Conservation (phyloP, 2,888 invertebrate genomes). For the Cyaniris semiargus region DNA sequence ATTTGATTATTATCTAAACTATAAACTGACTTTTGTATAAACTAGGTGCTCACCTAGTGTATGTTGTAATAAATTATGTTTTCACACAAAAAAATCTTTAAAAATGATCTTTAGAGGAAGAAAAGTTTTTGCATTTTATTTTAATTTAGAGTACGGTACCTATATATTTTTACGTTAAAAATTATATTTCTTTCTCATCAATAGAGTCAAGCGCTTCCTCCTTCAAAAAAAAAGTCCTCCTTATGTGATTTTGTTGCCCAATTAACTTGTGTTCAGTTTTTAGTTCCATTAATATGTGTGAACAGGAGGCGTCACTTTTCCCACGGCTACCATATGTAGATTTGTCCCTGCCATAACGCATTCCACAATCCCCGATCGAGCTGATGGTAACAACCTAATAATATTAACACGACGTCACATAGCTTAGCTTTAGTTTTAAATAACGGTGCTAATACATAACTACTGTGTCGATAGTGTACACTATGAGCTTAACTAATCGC, state of each 20-base stretch:
- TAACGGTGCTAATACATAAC: slow-evolving; percentile 32
- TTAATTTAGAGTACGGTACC: not conserved
- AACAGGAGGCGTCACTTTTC: slow-evolving; percentile 41
- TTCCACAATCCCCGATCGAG: slow-evolving; percentile 36
- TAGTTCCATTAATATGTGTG: slow-evolving; percentile 4
- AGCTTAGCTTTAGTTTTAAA: slow-evolving; percentile 34
- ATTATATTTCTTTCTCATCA: not conserved
- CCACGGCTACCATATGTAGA: slow-evolving; percentile 34
- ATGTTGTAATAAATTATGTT: not conserved
- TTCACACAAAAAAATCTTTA: not conserved
- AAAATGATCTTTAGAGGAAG: not conserved
- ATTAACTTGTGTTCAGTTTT: slow-evolving; percentile 15
- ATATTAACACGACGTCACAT: slow-evolving; percentile 31
- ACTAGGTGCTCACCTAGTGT: not conserved
- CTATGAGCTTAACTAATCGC: slow-evolving; percentile 33
- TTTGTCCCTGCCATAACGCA: slow-evolving; percentile 34
- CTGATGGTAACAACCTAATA: slow-evolving; percentile 38
- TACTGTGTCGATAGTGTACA: slow-evolving; percentile 15
- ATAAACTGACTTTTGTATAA: not conserved
- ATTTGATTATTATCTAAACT: not conserved
- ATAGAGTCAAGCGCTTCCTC: not conserved
- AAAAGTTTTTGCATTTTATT: not conserved
- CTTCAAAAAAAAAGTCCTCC: not conserved
- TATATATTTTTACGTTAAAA: not conserved
- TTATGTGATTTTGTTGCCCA: not conserved